Evolutionary conservation across 64 coral and sea anemone species (phyloP).

Genomic region (Acropora tenuis): DNA sequence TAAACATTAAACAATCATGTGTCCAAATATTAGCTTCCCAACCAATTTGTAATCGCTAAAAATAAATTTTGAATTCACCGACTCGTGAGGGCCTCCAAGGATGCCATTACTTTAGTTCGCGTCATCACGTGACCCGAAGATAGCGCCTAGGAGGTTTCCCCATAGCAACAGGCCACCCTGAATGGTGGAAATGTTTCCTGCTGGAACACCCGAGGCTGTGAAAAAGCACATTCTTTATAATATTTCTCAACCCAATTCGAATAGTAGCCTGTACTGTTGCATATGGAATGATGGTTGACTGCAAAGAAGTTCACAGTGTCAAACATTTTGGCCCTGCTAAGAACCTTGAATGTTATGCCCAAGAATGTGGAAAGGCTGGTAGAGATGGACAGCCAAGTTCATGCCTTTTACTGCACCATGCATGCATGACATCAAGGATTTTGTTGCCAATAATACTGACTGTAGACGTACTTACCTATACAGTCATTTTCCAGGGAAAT

Average conservation of each 20-base stretch:
- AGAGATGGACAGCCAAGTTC: constrained; percentile 58
- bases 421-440: constrained; percentile 38
- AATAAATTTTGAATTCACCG: not conserved
- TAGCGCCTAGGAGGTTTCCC: not conserved
- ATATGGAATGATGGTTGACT: not conserved
- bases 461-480: constrained; percentile 29
- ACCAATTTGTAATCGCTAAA: not conserved
- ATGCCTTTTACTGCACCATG: constrained; percentile 38
- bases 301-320: constrained; percentile 17
- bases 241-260: constrained; percentile 12
- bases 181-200: constrained; percentile 36
- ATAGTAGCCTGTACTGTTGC: constrained; percentile 15
- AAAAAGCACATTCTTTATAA: constrained; percentile 29
- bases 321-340: constrained; percentile 32
- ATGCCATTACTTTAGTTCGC: not conserved
- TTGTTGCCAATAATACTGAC: not conserved
- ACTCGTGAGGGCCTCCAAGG: not conserved
- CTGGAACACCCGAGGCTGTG: constrained; percentile 19
- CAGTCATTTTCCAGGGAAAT: constrained; percentile 51
- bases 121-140: not conserved
- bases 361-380: constrained; percentile 46
- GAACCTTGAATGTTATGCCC: constrained; percentile 29
- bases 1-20: not conserved
- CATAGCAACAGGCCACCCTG: constrained; percentile 10
- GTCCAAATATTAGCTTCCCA: not conserved